Evolutionary conservation across 2,888 invertebrate genomes (phyloP), one percentile per base, ranked within the genome.

Genomic region (Magallana nippona): DNA sequence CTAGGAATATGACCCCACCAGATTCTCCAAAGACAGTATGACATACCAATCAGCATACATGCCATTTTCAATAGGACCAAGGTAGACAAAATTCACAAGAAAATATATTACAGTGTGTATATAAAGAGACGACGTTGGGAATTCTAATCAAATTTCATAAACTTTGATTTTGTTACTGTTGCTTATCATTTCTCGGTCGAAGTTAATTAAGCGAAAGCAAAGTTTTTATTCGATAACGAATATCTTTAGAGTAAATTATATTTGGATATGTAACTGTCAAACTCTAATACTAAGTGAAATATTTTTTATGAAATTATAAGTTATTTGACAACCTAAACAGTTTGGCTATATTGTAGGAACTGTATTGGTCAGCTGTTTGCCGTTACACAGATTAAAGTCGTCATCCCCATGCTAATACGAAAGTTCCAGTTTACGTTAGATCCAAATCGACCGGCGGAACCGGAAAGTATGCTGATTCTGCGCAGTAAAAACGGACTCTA

Each of bases 351-450:
- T 60, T 85, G 82, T 82, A 90, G 91, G 56, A 92, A 91, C 85
- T 92, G 92, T 83, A 90, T 92, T 15, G 92, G 92, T 1, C 89
- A 91, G 86, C 88, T 89, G 78, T 92, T 92, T 85, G 92, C 92
- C 11, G 77, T 89, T 13, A 87, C 91, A n/a, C 92, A 92, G 85
- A 90, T 92, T 83, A 89, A 87, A 80, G 86, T 88, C 13, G 87
- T 91, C 5, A 78, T 91, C n/a, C 89, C 89, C 22, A 86, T 88
- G 83, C 82, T 92, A 3, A 58, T 92, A 62, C 85, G 89, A 1
- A 80, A 86, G 44, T 90, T 92, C 79, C 83, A 82, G 10, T 88
- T 91, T 79, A 84, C 87, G 1, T 78, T 89, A n/a, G 89, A 92
- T 22, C 89, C 89, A 0, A 88, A 79, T 10, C 82, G 84, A 62